phyloP scores from a whole-genome alignment of 2,888 invertebrate genomes.

The Pristionchus mayeri region DNA sequence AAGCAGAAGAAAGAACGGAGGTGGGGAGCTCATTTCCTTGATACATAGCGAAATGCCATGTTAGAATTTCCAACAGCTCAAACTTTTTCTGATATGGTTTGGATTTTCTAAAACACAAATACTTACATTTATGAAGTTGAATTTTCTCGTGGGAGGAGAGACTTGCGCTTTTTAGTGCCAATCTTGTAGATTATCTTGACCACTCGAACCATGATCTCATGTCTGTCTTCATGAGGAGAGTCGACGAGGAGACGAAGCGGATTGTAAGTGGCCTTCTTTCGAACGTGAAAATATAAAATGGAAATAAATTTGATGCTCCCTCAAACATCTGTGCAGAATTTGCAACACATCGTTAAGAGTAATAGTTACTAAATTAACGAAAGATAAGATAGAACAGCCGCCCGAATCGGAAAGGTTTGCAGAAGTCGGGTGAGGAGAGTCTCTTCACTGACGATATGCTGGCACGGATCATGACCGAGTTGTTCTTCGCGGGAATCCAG shows the following conservation, averaged over 20 bases:
- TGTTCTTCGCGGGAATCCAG: slow-evolving; percentile 52
- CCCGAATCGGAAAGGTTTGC: not conserved
- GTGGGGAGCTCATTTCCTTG: too few species aligned
- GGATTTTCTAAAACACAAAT: too few species aligned
- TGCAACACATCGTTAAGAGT: too few species aligned
- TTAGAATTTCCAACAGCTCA: too few species aligned
- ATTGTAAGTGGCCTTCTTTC: not conserved
- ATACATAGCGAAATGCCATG: too few species aligned
- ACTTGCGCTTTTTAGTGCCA: not conserved
- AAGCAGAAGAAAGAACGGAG: slow-evolving; percentile 34
- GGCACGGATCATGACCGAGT: slow-evolving; percentile 48
- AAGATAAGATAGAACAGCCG: not conserved
- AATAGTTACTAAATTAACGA: too few species aligned
- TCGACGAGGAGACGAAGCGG: slow-evolving; percentile 30
- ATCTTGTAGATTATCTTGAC: slow-evolving; percentile 45
- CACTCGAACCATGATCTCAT: slow-evolving; percentile 23
- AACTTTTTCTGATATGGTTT: too few species aligned
- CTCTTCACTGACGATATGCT: slow-evolving; percentile 45
- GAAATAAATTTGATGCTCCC: too few species aligned
- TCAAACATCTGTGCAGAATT: too few species aligned
- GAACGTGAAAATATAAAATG: too few species aligned
- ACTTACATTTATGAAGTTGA: too few species aligned
- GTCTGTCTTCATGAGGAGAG: slow-evolving; percentile 47
- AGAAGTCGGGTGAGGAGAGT: not conserved
- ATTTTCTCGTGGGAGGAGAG: too few species aligned